Evolutionary conservation across 2,797 vertebrate genomes (phyloP).

Genomic region (Danio kyathit): DNA sequence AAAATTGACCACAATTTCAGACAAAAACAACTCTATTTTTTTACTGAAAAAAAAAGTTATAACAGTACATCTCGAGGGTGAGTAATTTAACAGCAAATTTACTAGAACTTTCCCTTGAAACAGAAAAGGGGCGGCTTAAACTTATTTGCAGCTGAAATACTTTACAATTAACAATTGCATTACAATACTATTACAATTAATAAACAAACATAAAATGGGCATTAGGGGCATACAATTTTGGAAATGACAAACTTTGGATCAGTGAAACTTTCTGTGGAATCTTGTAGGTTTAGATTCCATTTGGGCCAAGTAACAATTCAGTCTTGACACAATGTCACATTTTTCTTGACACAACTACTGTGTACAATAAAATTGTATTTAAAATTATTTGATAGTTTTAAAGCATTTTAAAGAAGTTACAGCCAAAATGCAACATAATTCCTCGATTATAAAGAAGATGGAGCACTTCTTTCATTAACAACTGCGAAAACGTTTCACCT

Average conservation of each 20-base stretch:
- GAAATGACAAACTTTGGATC: neutral
- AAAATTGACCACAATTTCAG: too few species aligned
- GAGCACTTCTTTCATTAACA: slow-evolving; percentile 37
- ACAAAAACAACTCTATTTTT: too few species aligned
- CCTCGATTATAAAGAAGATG: slow-evolving; percentile 45
- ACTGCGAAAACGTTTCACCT: slow-evolving; percentile 53
- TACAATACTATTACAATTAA: neutral
- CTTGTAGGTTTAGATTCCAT: neutral
- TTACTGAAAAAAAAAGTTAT: too few species aligned
- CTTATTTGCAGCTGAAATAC: neutral
- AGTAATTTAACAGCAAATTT: too few species aligned
- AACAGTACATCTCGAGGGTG: too few species aligned
- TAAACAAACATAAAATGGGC: neutral
- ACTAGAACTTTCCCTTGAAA: too few species aligned
- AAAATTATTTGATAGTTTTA: too few species aligned
- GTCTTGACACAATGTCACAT: neutral
- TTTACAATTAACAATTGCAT: neutral
- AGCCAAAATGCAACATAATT: neutral
- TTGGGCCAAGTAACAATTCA: neutral
- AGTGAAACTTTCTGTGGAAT: neutral
- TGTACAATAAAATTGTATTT: neutral
- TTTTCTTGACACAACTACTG: neutral
- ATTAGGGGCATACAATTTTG: neutral
- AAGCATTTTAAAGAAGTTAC: neutral
- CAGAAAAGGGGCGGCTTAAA: too few species aligned